Evolutionary conservation across 1,140 invertebrate species (phyloP).

Genomic region (Matsumurasca onukii): DNA sequence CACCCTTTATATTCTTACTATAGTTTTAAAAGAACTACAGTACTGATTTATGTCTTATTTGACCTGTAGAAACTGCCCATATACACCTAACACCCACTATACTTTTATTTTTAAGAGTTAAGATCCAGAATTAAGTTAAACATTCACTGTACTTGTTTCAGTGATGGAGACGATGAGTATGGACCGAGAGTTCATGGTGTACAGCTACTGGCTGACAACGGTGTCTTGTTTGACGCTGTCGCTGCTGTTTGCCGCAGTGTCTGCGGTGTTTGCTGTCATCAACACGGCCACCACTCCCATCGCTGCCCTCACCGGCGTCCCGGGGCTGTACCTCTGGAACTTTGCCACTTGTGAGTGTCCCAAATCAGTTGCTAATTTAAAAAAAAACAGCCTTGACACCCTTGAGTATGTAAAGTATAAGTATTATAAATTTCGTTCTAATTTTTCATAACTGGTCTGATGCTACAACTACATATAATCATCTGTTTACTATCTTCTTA

Average conservation of each 20-base stretch:
- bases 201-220: conserved; percentile 70
- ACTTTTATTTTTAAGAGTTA: too few species aligned
- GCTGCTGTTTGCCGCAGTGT: conserved; percentile 64
- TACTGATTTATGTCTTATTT: too few species aligned
- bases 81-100: too few species aligned
- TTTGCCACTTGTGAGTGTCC: conserved; percentile 64
- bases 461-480: too few species aligned
- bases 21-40: too few species aligned
- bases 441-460: too few species aligned
- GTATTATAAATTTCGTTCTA: too few species aligned
- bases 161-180: conserved; percentile 60
- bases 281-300: conserved; percentile 76
- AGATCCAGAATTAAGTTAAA: too few species aligned
- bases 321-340: conserved; percentile 81
- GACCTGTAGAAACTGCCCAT: too few species aligned
- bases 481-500: too few species aligned
- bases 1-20: too few species aligned
- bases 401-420: not conserved
- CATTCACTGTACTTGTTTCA: conserved; percentile 43
- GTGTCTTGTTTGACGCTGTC: conserved; percentile 63
- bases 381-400: not conserved
- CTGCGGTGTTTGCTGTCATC: conserved; percentile 72
- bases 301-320: conserved; percentile 68
- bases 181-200: conserved; percentile 66
- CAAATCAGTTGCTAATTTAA: not conserved